A percentile compares a stretch with the other conserved stretches of the same genome.
phyloP scores from a whole-genome alignment of 2,113 vertebrate species.

The Bagarius yarrelli region DNA sequence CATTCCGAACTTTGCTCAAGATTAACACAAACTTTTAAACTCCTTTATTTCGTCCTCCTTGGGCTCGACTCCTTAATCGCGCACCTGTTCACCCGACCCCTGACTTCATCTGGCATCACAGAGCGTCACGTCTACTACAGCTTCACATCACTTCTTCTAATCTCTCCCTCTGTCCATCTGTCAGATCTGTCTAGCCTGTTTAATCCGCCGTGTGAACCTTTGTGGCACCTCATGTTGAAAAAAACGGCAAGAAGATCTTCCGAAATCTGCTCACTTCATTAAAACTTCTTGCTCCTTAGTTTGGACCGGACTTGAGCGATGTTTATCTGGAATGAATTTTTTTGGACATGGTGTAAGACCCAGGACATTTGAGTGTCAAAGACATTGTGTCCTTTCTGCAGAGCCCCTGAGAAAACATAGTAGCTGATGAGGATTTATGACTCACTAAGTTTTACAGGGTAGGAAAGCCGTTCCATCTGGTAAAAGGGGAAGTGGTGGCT shows the following conservation, averaged over 20 bases:
- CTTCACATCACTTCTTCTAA: slow-evolving; percentile 67
- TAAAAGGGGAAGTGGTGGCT: too few species aligned
- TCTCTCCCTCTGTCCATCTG: slow-evolving; percentile 71
- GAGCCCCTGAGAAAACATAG: slow-evolving; percentile 25
- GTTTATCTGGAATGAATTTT: slow-evolving; percentile 21
- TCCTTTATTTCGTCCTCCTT: neutral
- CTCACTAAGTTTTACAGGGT: neutral
- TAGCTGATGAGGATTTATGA: slow-evolving; percentile 15
- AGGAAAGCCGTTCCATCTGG: neutral
- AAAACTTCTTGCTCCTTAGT: neutral
- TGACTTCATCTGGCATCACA: slow-evolving; percentile 24
- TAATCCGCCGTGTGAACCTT: slow-evolving; percentile 52
- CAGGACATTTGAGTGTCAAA: slow-evolving; percentile 22
- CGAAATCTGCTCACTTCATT: slow-evolving; percentile 11
- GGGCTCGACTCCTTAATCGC: neutral
- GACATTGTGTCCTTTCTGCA: slow-evolving; percentile 34
- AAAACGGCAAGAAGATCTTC: neutral
- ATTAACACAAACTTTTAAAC: too few species aligned
- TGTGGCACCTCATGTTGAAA: slow-evolving; percentile 54
- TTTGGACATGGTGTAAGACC: neutral
- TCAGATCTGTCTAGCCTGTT: slow-evolving; percentile 60
- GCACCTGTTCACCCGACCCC: neutral
- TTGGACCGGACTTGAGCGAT: neutral
- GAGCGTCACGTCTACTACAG: slow-evolving; percentile 57
- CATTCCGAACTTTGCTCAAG: too few species aligned